Base-by-base conservation (phyloP, 2,888 invertebrate genomes). In the Calliphora vomitoria region DNA sequence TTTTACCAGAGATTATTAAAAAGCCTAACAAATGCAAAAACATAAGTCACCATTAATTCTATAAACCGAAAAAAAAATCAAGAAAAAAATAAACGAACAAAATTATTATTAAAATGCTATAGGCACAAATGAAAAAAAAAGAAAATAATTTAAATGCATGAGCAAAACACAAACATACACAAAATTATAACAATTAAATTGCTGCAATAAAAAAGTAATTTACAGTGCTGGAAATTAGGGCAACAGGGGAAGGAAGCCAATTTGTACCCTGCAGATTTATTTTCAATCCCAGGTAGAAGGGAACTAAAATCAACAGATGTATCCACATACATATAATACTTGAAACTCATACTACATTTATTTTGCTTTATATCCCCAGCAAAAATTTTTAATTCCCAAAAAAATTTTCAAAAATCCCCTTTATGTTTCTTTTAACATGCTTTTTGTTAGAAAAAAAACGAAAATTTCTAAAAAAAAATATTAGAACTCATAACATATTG, bases 1-100 rank as follows among this genome's bases (percentile, higher is more conserved):
- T 55, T 62, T 75, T 79, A 60, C 75, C 71, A 72, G 60, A 86
- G 80, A 83, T 83, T 80, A 86, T 83, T 80, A 80, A 83, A n/a
- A 80, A 71, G 38, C 47, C 50, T 69, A 75, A 80, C 69, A 80
- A 86, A 86, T 86, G 62, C 78, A 74, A 76, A 80, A 74, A 71
- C 69, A 86, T 86, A 86, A 83, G 79, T 86, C 79, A 82, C 47
- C 44, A 74, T 82, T 79, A 82, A 86, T 62, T 44, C 84, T 20
- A 78, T 55, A 10, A 18, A 64, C 13, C 8, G 62, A 80, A 50
- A 62, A 47, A n/a, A 31, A 79, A 79, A 58, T 35, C 11, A 10
- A 71, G 31, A n/a, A 60, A 38, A 3, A 13, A 13, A 58, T 15
- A 44, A n/a, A 58, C 25, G 15, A 11, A 68, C 3, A 44, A 68